Percentiles rank a stretch among this genome's conserved stretches.
phyloP scores from a whole-genome alignment of 2,113 vertebrate species.

The Pao palembangensis region DNA sequence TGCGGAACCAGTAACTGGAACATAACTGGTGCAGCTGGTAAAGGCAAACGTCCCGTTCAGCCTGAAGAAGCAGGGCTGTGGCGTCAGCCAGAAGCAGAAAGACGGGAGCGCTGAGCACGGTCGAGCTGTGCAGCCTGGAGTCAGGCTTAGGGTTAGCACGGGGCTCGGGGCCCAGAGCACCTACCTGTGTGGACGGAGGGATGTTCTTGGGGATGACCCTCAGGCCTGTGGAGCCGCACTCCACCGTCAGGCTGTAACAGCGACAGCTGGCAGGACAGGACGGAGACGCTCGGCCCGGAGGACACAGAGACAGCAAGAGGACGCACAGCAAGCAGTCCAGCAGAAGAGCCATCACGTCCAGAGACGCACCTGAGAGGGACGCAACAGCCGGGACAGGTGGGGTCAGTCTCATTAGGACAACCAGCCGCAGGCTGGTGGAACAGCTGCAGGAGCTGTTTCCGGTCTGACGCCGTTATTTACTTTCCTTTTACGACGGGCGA shows the following conservation, averaged over 20 bases:
- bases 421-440: too few species aligned
- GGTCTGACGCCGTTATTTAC: too few species aligned
- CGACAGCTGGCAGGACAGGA: constrained; percentile 79
- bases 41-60: too few species aligned
- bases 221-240: constrained; percentile 84
- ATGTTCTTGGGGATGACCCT: constrained; percentile 76
- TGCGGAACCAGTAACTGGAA: not conserved
- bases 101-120: too few species aligned
- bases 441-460: too few species aligned
- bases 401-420: not conserved
- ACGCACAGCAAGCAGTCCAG: constrained; percentile 18
- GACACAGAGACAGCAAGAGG: constrained; percentile 52
- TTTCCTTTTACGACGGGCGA: too few species aligned
- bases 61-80: too few species aligned
- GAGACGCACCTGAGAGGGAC: constrained; percentile 5
- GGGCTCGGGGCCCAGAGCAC: too few species aligned
- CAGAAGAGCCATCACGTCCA: constrained; percentile 39
- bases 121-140: too few species aligned
- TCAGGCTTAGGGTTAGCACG: too few species aligned
- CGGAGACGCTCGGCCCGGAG: constrained; percentile 21
- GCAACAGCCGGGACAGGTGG: not conserved
- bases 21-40: too few species aligned
- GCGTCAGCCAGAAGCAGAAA: too few species aligned
- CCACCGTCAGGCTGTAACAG: constrained; percentile 88
- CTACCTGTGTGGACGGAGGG: constrained; percentile 78